These are phyloP conservation scores for Acanthosoma haemorrhoidale DNA, from an alignment of 2,888 invertebrate genomes.

Conservation along the genomic window DNA sequence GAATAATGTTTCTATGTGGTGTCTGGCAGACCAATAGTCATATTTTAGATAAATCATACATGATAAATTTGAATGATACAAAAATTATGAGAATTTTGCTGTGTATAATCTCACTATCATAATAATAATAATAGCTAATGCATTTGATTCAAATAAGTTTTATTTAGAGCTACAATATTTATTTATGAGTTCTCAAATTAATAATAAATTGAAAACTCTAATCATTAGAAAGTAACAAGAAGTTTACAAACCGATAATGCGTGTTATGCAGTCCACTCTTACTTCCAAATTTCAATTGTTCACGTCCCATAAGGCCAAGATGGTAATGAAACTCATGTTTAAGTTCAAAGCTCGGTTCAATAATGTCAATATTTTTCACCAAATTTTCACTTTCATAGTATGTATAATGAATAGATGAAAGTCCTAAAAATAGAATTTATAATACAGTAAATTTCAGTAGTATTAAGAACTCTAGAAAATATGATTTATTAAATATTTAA, in stretches of 20 bases:
- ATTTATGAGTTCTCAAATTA: neutral
- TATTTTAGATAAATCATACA: too few relatives aligned
- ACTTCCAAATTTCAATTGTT: conserved; percentile 76
- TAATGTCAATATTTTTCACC: conserved; percentile 80
- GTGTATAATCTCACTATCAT: too few relatives aligned
- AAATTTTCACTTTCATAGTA: conserved; percentile 79
- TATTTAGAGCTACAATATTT: neutral
- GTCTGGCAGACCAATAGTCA: too few relatives aligned
- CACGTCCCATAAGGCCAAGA: conserved; percentile 81
- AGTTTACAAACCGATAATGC: conserved; percentile 64
- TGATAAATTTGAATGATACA: too few relatives aligned
- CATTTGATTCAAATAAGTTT: neutral
- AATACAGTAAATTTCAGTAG: neutral
- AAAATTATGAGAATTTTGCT: too few relatives aligned
- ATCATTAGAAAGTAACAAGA: neutral
- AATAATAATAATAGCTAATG: neutral
- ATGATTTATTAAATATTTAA: too few relatives aligned
- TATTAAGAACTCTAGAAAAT: neutral
- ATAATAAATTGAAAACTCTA: neutral
- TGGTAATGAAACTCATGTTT: conserved; percentile 86
- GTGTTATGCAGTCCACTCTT: conserved; percentile 81
- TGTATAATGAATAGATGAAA: conserved; percentile 77
- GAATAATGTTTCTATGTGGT: too few relatives aligned
- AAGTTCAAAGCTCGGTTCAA: conserved; percentile 82
- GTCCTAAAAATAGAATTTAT: conserved; percentile 46